Evolutionary conservation across 1,140 invertebrate genomes (phyloP).

Genomic region (Sminthurides bifidus): DNA sequence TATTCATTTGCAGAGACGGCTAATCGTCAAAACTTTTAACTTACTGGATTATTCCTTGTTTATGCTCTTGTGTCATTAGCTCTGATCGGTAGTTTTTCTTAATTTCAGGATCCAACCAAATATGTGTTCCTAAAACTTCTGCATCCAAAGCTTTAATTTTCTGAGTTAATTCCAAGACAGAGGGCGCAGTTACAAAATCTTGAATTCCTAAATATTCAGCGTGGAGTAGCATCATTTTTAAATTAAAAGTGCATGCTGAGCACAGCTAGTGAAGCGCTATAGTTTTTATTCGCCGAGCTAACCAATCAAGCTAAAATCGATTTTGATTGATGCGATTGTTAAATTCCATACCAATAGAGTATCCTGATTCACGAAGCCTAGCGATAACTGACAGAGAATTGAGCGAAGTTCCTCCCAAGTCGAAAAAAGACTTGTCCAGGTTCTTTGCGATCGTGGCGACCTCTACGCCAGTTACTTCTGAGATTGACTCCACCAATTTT

Average conservation of each 20-base stretch:
- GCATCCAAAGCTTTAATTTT: slow-evolving; percentile 19
- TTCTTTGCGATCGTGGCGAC: slow-evolving; percentile 9
- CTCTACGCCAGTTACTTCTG: slow-evolving; percentile 26
- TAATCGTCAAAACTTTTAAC: slow-evolving; percentile 15
- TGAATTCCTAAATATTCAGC: slow-evolving; percentile 41
- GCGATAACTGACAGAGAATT: slow-evolving; percentile 73
- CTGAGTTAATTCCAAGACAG: slow-evolving; percentile 51
- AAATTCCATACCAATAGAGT: slow-evolving; percentile 8
- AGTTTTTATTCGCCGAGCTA: neutral
- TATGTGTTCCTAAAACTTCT: neutral
- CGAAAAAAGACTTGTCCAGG: slow-evolving; percentile 59
- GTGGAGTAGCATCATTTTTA: neutral
- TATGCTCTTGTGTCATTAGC: slow-evolving; percentile 48
- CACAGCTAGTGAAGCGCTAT: neutral
- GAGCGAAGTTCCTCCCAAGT: slow-evolving; percentile 71
- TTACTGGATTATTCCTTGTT: slow-evolving; percentile 47
- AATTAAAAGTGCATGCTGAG: neutral
- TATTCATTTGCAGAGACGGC: neutral
- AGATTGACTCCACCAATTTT: slow-evolving; percentile 36
- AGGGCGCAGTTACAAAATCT: slow-evolving; percentile 61
- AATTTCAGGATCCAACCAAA: neutral
- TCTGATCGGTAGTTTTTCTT: slow-evolving; percentile 28
- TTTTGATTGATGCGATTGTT: no score
- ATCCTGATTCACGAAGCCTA: slow-evolving; percentile 35
- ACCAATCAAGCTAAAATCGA: neutral